A percentile compares a stretch with the other conserved stretches of the same genome.
phyloP scores from a whole-genome alignment of 2,888 invertebrate genomes.

The Asteroscopus sphinx region DNA sequence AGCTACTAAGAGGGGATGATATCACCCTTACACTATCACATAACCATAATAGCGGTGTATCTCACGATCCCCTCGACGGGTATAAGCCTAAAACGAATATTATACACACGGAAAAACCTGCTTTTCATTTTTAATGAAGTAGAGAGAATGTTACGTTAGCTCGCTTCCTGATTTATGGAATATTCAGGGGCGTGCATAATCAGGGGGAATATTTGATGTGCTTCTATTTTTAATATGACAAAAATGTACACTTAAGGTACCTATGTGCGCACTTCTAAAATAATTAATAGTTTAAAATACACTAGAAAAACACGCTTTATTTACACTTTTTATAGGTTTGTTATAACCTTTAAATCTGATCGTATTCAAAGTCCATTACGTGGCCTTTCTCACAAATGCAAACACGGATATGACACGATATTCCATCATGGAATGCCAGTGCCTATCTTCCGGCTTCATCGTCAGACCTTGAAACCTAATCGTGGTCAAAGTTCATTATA shows the following conservation, averaged over 20 bases:
- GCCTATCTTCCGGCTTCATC: no score
- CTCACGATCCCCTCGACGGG: conserved; percentile 59
- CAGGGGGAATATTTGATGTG: conserved; percentile 16
- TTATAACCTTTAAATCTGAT: no score
- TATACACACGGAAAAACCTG: conserved; percentile 57
- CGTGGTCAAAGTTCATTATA: no score
- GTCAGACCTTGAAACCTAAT: no score
- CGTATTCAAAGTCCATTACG: no score
- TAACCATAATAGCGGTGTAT: conserved; percentile 66
- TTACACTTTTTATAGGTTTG: no score
- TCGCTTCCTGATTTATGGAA: conserved; percentile 40
- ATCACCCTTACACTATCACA: conserved; percentile 58
- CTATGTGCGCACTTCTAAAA: no score
- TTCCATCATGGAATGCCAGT: no score
- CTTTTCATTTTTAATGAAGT: conserved; percentile 50
- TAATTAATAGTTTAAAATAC: no score
- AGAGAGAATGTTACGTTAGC: conserved; percentile 36
- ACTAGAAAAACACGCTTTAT: no score
- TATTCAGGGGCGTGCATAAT: conserved; percentile 44
- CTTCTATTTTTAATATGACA: conserved; percentile 8
- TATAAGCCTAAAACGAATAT: conserved; percentile 60
- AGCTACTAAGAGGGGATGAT: conserved; percentile 53
- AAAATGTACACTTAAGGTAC: neutral
- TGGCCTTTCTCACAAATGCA: no score
- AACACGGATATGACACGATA: no score